A percentile compares a stretch with the other conserved stretches of the same genome.
phyloP scores from a whole-genome alignment of 2,797 vertebrate genomes.

The Nasua narica region DNA sequence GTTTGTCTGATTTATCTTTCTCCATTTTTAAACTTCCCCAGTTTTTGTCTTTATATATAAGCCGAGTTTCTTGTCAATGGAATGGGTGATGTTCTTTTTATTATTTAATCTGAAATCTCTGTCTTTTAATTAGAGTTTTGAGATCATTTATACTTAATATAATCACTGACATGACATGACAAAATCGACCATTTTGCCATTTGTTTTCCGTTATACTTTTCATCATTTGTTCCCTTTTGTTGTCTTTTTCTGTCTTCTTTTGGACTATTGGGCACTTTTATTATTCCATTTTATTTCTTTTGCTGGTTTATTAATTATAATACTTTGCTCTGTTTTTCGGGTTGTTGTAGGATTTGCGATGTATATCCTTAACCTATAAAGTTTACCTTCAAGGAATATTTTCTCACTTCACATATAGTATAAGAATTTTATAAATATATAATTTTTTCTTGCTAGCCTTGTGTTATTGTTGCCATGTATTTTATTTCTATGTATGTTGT shows the following conservation, averaged over 20 bases:
- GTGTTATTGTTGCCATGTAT: neutral
- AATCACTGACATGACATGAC: neutral
- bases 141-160: neutral
- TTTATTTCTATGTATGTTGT: neutral
- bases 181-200: neutral
- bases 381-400: neutral
- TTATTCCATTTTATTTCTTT: neutral
- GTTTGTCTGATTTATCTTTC: neutral
- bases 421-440: neutral
- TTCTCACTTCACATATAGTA: neutral
- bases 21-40: neutral
- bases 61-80: neutral
- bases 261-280: neutral
- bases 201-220: neutral
- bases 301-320: neutral
- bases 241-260: neutral
- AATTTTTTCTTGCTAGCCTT: neutral
- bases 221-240: neutral
- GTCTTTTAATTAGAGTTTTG: neutral
- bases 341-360: neutral
- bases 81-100: neutral
- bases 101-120: neutral
- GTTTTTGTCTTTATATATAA: neutral
- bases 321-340: neutral
- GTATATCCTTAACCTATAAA: neutral